Base-by-base conservation (phyloP, 1,140 invertebrate genomes). In the Euura lappo region DNA sequence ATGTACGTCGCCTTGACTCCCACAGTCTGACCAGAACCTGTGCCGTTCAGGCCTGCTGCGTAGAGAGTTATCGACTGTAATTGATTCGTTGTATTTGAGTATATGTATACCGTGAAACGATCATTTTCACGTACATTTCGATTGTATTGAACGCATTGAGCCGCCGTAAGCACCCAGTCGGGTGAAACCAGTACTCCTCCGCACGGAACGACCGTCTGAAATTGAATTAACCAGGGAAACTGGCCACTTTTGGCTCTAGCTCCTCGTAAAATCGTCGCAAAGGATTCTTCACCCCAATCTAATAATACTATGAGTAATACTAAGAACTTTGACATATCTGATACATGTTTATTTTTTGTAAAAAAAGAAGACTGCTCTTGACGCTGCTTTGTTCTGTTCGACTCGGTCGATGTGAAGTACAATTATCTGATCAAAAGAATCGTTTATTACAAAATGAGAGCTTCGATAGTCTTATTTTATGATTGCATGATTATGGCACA, bases 131-230 rank as follows among this genome's bases (percentile, higher is more conserved):
- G 51, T 75, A 81, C 79, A 71, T 79, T 78, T 75, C 79, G 71
- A 51, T 79, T 77, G 45, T 74, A 74, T 45, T 77, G 76, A 44
- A 81, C 77, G 67, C 79, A 81, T 72, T 81, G 78, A 3, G 78
- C 79, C n/a, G 79, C 76, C 28, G 79, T 81, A 45, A 79, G 46
- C 42, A 81, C 74, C 79, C 79, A 81, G 43, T 81, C 79, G 13
- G 78, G 68, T 45, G 78, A 77, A 43, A 81, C 65, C 28, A 81
- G 72, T 65, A 81, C 70, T 66, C 79, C 78, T n/a, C 78, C 78
- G 65, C 78, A 81, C 45, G 79, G 78, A 65, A 68, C 42, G 71
- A 81, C 72, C 47, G 79, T 81, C 75, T 81, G 71, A 76, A 81
- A 81, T 72, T 81, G 79, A 70, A 81, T 72, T 13, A 79, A 70